A percentile compares a stretch with the other conserved stretches of the same genome.
phyloP scores from a whole-genome alignment of 2,113 vertebrate species.

The Trogon melanurus region DNA sequence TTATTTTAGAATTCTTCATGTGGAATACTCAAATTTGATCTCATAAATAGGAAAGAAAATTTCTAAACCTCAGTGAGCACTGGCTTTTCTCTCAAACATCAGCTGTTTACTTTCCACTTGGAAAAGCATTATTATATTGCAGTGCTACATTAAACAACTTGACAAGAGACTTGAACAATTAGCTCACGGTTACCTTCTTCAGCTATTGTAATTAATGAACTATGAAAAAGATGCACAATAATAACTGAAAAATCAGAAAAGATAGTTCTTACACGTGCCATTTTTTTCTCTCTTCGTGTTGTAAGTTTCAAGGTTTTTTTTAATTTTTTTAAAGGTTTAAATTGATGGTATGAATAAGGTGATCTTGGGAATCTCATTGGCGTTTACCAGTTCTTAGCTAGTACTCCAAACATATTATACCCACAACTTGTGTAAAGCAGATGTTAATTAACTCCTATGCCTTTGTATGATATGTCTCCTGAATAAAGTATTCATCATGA shows the following conservation, averaged over 20 bases:
- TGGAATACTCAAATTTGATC: background rate
- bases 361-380: background rate
- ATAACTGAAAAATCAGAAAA: background rate
- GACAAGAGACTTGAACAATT: background rate
- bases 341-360: background rate
- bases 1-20: background rate
- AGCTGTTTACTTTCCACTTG: slow-evolving; percentile 12
- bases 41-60: background rate
- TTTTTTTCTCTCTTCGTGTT: background rate
- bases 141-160: background rate
- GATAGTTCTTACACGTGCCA: rapidly evolving
- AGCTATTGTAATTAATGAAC: background rate
- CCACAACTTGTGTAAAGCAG: background rate
- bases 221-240: background rate
- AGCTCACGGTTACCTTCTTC: background rate
- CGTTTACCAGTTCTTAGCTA: background rate
- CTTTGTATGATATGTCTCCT: background rate
- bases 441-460: background rate
- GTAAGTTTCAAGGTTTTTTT: background rate
- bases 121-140: background rate
- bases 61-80: background rate
- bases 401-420: background rate
- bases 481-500: background rate
- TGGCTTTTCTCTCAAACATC: background rate
- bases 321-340: background rate